Percentiles rank a stretch among this genome's conserved stretches.
Evolutionary conservation across 1,140 invertebrate genomes (phyloP).

Genomic region (Ladona fulva): DNA sequence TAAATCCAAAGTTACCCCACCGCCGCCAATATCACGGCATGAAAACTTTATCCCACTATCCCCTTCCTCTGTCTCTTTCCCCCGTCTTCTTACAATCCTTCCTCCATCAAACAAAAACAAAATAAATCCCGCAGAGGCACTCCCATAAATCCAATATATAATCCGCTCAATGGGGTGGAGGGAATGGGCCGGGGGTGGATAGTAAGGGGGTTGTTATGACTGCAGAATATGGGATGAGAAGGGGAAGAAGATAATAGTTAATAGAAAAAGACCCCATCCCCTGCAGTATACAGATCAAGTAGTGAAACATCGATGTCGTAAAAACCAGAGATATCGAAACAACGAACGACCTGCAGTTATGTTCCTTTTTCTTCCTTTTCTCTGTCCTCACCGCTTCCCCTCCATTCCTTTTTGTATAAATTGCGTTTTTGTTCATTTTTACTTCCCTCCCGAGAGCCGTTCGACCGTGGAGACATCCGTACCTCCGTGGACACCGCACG

Average conservation of each 20-base stretch:
- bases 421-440: neutral
- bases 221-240: neutral
- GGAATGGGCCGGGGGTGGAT: neutral
- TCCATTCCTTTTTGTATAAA: neutral
- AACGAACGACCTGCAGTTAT: neutral
- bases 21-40: neutral
- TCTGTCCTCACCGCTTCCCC: neutral
- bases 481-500: neutral
- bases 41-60: neutral
- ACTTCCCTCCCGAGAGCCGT: neutral
- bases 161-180: neutral
- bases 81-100: neutral
- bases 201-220: neutral
- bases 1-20: neutral
- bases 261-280: neutral
- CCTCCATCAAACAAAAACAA: neutral
- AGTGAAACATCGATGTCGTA: neutral
- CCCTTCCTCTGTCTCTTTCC: neutral
- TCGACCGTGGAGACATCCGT: neutral
- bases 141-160: constrained; percentile 3
- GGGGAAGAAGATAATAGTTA: neutral
- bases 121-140: neutral
- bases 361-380: neutral
- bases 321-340: neutral
- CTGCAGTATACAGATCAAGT: neutral